These are phyloP conservation scores for Macropodus opercularis DNA, from an alignment of 2,797 vertebrate species.

Conservation along the genomic window DNA sequence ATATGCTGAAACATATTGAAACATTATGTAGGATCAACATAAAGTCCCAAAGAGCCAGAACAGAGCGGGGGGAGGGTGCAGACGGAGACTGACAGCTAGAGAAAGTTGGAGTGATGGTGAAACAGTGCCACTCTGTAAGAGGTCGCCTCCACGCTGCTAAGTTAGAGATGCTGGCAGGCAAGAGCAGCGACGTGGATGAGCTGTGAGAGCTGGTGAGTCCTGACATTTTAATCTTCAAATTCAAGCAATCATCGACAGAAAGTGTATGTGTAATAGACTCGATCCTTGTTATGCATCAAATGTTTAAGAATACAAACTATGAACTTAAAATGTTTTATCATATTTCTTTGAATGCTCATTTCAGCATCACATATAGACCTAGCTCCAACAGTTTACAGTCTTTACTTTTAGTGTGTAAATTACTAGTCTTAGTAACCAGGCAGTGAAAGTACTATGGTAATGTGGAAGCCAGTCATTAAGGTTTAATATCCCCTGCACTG, in stretches of 20 bases:
- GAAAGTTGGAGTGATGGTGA: constrained; percentile 61
- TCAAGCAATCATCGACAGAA: background rate
- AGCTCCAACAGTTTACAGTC: background rate
- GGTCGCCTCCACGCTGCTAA: constrained; percentile 38
- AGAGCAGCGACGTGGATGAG: constrained; percentile 44
- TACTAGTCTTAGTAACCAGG: constrained; percentile 29
- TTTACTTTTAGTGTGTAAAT: background rate
- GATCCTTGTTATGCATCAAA: background rate
- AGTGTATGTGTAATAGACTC: background rate
- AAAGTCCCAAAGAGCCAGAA: constrained; percentile 46
- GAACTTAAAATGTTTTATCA: background rate
- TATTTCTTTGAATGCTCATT: background rate
- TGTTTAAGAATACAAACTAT: background rate
- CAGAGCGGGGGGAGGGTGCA: constrained; percentile 56
- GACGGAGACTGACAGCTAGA: constrained; percentile 59
- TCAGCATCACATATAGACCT: background rate
- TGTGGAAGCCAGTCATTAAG: constrained; percentile 76
- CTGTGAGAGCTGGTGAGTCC: constrained; percentile 65
- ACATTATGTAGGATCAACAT: constrained; percentile 26
- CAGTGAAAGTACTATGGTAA: constrained; percentile 70
- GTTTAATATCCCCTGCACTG: constrained; percentile 73
- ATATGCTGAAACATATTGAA: background rate
- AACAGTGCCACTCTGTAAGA: constrained; percentile 52
- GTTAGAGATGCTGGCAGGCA: constrained; percentile 38
- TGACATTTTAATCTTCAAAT: background rate